phyloP scores from a whole-genome alignment of 2,888 invertebrate species.

The Odontothrips loti region DNA sequence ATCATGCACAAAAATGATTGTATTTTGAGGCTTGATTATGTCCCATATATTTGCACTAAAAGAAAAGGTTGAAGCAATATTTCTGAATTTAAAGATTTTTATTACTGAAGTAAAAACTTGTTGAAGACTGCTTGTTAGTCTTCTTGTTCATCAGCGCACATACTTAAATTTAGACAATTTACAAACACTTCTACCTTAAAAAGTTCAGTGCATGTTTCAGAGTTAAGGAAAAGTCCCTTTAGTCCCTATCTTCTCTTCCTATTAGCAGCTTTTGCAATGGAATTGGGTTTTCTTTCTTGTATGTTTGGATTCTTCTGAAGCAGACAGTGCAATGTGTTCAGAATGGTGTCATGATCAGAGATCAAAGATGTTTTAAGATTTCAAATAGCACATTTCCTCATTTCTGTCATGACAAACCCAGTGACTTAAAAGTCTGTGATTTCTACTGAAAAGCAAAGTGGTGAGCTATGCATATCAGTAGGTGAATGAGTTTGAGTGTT shows the following conservation, averaged over 20 bases:
- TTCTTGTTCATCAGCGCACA: too few relatives aligned
- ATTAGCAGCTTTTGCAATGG: background rate
- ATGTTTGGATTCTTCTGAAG: background rate
- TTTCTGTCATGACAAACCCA: background rate
- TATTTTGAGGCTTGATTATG: too few relatives aligned
- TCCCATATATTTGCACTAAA: too few relatives aligned
- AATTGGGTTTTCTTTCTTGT: background rate
- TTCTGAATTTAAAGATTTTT: background rate
- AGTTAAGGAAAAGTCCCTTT: background rate
- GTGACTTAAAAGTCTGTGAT: conserved; percentile 22
- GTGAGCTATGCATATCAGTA: background rate
- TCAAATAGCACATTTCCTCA: background rate
- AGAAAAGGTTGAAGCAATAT: background rate
- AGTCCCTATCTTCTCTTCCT: background rate
- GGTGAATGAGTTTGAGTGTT: background rate
- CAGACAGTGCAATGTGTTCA: background rate
- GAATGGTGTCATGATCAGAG: too few relatives aligned
- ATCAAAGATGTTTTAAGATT: background rate
- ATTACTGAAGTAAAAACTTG: background rate
- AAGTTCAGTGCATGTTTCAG: background rate
- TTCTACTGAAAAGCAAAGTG: background rate
- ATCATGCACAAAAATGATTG: too few relatives aligned
- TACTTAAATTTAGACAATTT: too few relatives aligned
- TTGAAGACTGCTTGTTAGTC: background rate
- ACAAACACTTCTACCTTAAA: too few relatives aligned